Conservation (phyloP, 2,113 vertebrate species). For the Hystrix brachyura region DNA sequence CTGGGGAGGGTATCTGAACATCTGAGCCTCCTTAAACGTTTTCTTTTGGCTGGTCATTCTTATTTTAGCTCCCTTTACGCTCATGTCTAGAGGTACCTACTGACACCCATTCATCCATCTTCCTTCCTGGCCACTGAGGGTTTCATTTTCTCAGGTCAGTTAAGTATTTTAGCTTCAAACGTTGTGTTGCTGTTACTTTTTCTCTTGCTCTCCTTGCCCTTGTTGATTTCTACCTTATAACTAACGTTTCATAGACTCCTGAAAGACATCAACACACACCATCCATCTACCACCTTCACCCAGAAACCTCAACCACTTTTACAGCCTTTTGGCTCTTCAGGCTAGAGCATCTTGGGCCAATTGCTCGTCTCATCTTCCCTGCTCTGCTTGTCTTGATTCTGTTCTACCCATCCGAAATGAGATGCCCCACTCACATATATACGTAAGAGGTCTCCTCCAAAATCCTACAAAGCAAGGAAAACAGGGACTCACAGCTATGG, state of each 20-base stretch:
- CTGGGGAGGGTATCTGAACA: background rate
- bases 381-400: background rate
- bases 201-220: background rate
- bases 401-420: background rate
- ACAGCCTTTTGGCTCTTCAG: background rate
- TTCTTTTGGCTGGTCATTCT: background rate
- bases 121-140: background rate
- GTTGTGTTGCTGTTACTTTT: background rate
- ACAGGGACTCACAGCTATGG: accelerated
- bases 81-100: background rate
- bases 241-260: background rate
- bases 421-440: background rate
- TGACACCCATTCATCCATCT: background rate
- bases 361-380: background rate
- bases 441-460: background rate
- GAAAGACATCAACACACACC: background rate
- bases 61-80: background rate
- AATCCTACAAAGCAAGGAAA: background rate
- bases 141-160: background rate
- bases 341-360: background rate
- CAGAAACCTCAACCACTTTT: background rate
- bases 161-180: background rate
- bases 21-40: background rate
- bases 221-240: background rate
- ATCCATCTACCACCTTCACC: background rate